A percentile compares a stretch with the other conserved stretches of the same genome.
phyloP scores from a whole-genome alignment of 35 echinoderm and acorn worm species.

The Acanthaster planci region DNA sequence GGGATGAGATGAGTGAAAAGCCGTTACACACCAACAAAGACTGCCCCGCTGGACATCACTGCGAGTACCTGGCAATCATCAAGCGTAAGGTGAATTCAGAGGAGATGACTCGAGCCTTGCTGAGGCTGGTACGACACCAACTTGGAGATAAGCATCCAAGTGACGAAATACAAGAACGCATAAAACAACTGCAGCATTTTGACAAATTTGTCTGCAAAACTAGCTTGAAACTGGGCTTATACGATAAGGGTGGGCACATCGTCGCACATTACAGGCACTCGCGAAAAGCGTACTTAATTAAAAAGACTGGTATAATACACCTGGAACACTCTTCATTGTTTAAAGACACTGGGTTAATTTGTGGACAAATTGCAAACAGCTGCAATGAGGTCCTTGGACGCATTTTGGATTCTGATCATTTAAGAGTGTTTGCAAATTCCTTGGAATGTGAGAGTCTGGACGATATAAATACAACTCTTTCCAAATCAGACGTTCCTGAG shows the following conservation, averaged over 20 bases:
- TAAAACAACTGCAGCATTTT: not conserved
- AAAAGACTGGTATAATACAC: not conserved
- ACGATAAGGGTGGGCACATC: not conserved
- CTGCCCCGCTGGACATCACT: slow-evolving; percentile 27
- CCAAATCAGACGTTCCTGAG: slow-evolving; percentile 11
- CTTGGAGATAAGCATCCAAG: not conserved
- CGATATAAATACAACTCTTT: slow-evolving; percentile 14
- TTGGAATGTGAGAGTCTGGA: slow-evolving; percentile 18
- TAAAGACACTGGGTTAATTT: not conserved
- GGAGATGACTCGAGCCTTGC: slow-evolving; percentile 24
- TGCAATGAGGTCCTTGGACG: not conserved
- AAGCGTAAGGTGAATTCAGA: slow-evolving; percentile 31
- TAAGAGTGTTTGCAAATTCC: not conserved
- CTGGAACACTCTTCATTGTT: not conserved
- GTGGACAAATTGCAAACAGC: not conserved
- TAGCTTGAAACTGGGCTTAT: slow-evolving; percentile 20
- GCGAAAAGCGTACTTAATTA: not conserved
- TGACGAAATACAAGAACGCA: not conserved
- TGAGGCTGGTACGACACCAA: slow-evolving; percentile 18
- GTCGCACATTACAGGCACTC: not conserved
- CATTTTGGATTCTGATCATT: not conserved
- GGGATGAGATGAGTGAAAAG: slow-evolving; percentile 28
- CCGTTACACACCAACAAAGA: not conserved
- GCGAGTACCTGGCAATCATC: not conserved
- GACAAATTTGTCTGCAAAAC: slow-evolving; percentile 10